Percentiles rank a stretch among this genome's conserved stretches.
Conservation (phyloP, 2,888 invertebrate genomes). For the Nymphalis urticae region DNA sequence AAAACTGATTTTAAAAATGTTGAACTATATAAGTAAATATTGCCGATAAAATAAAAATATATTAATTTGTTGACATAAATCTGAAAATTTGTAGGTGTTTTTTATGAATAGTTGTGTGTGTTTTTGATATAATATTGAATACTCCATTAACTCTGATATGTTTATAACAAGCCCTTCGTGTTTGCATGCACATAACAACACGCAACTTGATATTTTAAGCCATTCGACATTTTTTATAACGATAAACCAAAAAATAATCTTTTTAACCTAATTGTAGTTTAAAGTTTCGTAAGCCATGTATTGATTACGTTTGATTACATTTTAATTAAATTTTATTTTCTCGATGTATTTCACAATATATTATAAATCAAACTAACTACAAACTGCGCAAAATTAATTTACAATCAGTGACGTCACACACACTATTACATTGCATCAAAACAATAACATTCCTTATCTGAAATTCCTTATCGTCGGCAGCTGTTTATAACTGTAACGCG, state of each 20-base stretch:
- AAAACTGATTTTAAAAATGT: conserved; percentile 33
- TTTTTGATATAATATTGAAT: not conserved
- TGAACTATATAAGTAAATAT: conserved; percentile 15
- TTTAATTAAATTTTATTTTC: too few relatives aligned
- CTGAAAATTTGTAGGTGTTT: not conserved
- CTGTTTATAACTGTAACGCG: conserved; percentile 21
- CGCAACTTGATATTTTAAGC: conserved; percentile 19
- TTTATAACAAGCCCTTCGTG: conserved; percentile 22
- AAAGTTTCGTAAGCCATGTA: not conserved
- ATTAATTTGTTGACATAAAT: conserved; percentile 1
- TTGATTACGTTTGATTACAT: not conserved
- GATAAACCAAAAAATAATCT: not conserved
- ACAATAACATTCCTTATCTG: conserved; percentile 44
- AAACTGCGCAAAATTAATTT: conserved; percentile 31
- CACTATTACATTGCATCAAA: conserved; percentile 37
- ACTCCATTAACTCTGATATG: conserved; percentile 8
- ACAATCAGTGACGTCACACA: conserved; percentile 33
- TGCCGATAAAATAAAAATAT: not conserved
- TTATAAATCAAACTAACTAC: not conserved
- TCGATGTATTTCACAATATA: too few relatives aligned
- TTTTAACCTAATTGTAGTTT: not conserved
- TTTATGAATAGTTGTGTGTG: not conserved
- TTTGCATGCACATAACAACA: conserved; percentile 19
- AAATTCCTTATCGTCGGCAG: conserved; percentile 28
- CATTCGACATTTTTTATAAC: conserved; percentile 16